phyloP scores from a whole-genome alignment of 1,140 invertebrate genomes.

The Bombus polaris region DNA sequence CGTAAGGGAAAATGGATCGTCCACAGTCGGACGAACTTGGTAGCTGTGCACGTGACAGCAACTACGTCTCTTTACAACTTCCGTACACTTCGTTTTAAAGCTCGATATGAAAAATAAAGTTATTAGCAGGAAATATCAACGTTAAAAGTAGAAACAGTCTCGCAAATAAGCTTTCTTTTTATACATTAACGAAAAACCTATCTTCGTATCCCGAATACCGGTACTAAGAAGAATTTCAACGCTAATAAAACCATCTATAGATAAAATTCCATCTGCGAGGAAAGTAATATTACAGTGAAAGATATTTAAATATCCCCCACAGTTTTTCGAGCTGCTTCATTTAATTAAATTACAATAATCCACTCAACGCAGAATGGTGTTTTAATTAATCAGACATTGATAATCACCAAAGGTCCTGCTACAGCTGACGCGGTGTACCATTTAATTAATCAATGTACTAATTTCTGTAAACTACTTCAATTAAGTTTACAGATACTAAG shows the following conservation, averaged over 20 bases:
- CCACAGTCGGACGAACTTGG: neutral
- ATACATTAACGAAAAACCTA: neutral
- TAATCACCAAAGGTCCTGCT: neutral
- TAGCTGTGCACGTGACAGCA: neutral
- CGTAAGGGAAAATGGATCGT: conserved; percentile 19
- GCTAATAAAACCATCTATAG: too few species aligned
- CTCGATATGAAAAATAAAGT: neutral
- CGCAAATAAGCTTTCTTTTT: neutral
- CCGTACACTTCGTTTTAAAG: neutral
- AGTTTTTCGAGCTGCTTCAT: neutral
- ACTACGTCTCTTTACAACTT: neutral
- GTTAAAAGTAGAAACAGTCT: neutral
- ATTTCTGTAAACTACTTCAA: neutral
- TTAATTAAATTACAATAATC: neutral
- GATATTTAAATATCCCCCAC: neutral
- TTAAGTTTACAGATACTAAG: neutral
- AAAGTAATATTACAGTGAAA: neutral
- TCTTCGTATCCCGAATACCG: neutral
- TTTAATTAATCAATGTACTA: neutral
- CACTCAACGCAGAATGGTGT: neutral
- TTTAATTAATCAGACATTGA: conserved; percentile 2
- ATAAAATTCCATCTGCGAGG: neutral
- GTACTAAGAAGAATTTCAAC: too few species aligned
- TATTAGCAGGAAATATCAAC: neutral
- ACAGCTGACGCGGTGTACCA: neutral